A percentile compares a stretch with the other conserved stretches of the same genome.
Conservation (phyloP, 1,140 invertebrate species). For the Drosophila rhopaloa region DNA sequence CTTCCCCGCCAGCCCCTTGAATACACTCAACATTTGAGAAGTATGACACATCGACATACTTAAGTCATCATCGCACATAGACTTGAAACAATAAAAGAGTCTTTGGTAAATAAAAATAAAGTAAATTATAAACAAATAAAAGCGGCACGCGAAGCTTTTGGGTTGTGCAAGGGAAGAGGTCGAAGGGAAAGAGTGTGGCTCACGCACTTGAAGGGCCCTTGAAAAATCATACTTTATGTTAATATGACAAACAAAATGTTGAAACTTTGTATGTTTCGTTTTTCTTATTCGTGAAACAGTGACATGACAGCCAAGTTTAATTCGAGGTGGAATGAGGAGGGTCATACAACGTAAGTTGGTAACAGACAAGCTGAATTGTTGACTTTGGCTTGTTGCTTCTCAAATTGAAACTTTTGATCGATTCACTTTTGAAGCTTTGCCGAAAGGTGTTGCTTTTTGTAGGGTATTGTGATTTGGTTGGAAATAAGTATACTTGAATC, state of each 20-base stretch:
- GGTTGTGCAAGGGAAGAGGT: conserved; percentile 1
- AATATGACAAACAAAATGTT: conserved; percentile 66
- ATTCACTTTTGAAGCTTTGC: conserved; percentile 32
- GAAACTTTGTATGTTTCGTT: conserved; percentile 19
- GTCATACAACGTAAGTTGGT: conserved; percentile 3
- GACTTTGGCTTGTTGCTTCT: conserved; percentile 20
- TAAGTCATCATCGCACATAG: conserved; percentile 25
- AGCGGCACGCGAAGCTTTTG: conserved; percentile 53
- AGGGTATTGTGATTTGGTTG: background rate
- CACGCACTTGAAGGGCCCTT: conserved; percentile 46
- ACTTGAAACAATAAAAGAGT: conserved; percentile 56
- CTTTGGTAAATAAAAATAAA: conserved; percentile 29
- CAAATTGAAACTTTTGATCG: conserved; percentile 32
- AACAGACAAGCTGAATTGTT: conserved; percentile 30
- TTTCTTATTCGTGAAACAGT: conserved; percentile 12
- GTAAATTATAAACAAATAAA: conserved; percentile 59
- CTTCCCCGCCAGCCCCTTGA: background rate
- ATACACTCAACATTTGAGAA: conserved; percentile 27
- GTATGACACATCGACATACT: conserved; percentile 45
- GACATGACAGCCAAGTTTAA: conserved; percentile 24
- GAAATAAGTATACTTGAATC: conserved; percentile 7
- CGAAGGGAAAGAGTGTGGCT: conserved; percentile 28
- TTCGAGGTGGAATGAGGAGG: background rate
- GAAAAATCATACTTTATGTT: conserved; percentile 65
- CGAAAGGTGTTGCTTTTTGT: conserved; percentile 4